A percentile compares a stretch with the other conserved stretches of the same genome.
phyloP scores from a whole-genome alignment of 2,888 invertebrate species.

The Drosophila tanythrix region DNA sequence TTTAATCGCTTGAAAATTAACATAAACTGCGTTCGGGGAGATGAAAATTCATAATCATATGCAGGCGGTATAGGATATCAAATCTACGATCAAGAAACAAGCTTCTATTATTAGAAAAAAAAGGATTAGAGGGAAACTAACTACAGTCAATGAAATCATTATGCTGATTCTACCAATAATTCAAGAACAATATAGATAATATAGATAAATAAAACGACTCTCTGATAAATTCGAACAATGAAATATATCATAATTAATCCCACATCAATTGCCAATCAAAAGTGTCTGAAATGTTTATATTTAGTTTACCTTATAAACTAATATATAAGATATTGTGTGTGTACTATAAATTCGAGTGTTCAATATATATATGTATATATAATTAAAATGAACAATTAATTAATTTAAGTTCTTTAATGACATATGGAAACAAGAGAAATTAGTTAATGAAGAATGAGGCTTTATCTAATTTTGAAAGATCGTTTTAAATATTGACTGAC shows the following conservation, averaged over 20 bases:
- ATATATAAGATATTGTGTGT: neutral
- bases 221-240: neutral
- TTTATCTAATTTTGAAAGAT: neutral
- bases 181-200: too few relatives aligned
- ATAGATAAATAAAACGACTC: too few relatives aligned
- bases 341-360: too few relatives aligned
- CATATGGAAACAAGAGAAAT: neutral
- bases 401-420: neutral
- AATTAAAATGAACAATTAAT: too few relatives aligned
- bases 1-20: neutral
- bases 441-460: neutral
- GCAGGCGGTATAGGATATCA: neutral
- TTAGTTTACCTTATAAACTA: neutral
- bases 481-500: neutral
- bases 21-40: neutral
- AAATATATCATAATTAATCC: neutral
- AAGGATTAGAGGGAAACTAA: neutral
- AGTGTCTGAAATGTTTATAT: neutral
- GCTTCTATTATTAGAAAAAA: neutral
- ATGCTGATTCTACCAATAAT: too few relatives aligned
- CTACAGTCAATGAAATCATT: neutral
- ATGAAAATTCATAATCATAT: neutral
- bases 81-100: too few relatives aligned
- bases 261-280: neutral
- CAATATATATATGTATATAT: too few relatives aligned